phyloP scores from a whole-genome alignment of 2,888 invertebrate genomes.

The Caenorhabditis zanzibari region DNA sequence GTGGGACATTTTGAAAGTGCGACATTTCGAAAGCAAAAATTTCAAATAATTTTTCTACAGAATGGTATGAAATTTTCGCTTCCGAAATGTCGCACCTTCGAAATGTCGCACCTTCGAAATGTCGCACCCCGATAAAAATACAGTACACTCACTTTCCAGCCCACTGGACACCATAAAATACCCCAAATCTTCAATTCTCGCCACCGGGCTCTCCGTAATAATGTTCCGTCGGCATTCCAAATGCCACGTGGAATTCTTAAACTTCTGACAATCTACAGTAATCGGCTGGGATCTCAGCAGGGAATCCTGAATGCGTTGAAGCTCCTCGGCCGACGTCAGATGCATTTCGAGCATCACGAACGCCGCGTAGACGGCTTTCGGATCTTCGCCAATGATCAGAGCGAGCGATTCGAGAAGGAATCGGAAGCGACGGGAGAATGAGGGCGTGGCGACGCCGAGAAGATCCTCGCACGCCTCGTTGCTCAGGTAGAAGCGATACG shows the following conservation, averaged over 20 bases:
- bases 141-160: background rate
- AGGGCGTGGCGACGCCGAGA: conserved; percentile 12
- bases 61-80: too few species aligned
- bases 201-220: background rate
- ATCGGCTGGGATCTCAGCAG: conserved; percentile 15
- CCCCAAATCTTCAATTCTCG: conserved; percentile 19
- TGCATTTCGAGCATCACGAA: conserved; percentile 60
- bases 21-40: too few species aligned
- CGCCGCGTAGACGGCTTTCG: conserved; percentile 46
- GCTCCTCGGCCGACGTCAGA: conserved; percentile 22
- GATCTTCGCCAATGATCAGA: conserved; percentile 50
- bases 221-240: background rate
- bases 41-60: too few species aligned
- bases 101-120: too few species aligned
- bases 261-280: conserved; percentile 8
- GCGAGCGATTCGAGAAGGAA: conserved; percentile 42
- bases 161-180: conserved; percentile 3
- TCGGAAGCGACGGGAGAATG: conserved; percentile 48
- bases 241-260: conserved; percentile 6
- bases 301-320: background rate
- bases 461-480: conserved; percentile 25
- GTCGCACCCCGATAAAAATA: too few species aligned
- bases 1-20: too few species aligned
- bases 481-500: conserved; percentile 26
- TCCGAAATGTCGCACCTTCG: too few species aligned